Percentiles rank a stretch among this genome's conserved stretches.
Conservation (phyloP, 2,888 invertebrate genomes). For the Leptinotarsa haldemani region DNA sequence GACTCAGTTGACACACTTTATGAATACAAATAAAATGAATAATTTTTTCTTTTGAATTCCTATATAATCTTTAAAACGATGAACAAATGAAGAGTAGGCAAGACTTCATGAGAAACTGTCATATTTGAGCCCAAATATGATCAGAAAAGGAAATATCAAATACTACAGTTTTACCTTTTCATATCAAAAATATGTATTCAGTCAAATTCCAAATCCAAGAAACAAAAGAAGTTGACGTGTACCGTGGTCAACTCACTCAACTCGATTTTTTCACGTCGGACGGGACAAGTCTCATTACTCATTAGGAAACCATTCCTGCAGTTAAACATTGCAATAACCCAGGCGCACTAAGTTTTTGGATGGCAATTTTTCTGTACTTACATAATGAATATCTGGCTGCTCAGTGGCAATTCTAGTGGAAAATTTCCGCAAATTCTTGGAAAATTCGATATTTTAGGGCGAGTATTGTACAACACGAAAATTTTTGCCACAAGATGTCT, state of each 20-base stretch:
- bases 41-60: neutral
- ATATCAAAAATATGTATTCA: neutral
- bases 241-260: constrained; percentile 41
- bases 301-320: constrained; percentile 40
- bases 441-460: constrained; percentile 50
- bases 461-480: constrained; percentile 49
- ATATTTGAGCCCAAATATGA: neutral
- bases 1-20: constrained; percentile 14
- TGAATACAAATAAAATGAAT: neutral
- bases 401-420: constrained; percentile 29
- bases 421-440: constrained; percentile 37
- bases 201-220: constrained; percentile 21
- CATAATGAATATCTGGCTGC: constrained; percentile 41
- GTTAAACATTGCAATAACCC: constrained; percentile 34
- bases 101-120: neutral
- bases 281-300: constrained; percentile 35
- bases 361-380: constrained; percentile 43
- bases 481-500: constrained; percentile 73
- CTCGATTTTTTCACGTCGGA: constrained; percentile 43
- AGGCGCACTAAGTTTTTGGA: constrained; percentile 41
- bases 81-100: neutral
- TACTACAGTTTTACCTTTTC: neutral
- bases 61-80: neutral
- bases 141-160: neutral
- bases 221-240: constrained; percentile 49